phyloP scores from a whole-genome alignment of 2,113 vertebrate genomes.

The Phyllostomus hastatus region DNA sequence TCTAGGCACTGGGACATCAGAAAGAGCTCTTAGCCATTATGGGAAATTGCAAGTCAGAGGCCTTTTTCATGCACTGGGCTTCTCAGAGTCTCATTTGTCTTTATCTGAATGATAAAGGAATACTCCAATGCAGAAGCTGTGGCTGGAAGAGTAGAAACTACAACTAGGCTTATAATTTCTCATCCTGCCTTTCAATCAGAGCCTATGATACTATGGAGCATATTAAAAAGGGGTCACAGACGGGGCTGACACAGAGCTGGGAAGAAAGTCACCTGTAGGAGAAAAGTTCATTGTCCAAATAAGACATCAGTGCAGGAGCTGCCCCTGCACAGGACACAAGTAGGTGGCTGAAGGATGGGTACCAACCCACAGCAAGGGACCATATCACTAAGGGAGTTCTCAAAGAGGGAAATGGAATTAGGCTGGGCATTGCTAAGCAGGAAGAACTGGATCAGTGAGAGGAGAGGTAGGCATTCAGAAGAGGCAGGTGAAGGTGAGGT shows the following conservation, averaged over 20 bases:
- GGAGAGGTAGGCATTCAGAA: background rate
- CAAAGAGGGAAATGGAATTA: background rate
- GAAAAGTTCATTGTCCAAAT: background rate
- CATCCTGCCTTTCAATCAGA: background rate
- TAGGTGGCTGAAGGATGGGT: background rate
- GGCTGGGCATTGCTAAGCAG: background rate
- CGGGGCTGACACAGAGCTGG: background rate
- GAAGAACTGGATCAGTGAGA: background rate
- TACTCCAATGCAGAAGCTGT: background rate
- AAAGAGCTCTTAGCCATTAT: background rate
- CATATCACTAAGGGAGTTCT: background rate
- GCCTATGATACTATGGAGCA: background rate
- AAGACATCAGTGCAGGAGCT: background rate
- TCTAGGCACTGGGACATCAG: background rate
- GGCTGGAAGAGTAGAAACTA: background rate
- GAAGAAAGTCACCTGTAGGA: background rate
- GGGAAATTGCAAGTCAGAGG: background rate
- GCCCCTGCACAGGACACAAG: background rate
- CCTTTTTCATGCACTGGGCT: background rate
- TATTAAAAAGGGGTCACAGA: background rate
- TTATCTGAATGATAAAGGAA: background rate
- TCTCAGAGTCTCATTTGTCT: background rate
- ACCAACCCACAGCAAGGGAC: background rate
- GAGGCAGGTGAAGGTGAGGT: background rate
- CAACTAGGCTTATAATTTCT: background rate